Evolutionary conservation across 2,888 invertebrate genomes (phyloP), one percentile per base, ranked within the genome.

Genomic region (Eristalis intricaria): DNA sequence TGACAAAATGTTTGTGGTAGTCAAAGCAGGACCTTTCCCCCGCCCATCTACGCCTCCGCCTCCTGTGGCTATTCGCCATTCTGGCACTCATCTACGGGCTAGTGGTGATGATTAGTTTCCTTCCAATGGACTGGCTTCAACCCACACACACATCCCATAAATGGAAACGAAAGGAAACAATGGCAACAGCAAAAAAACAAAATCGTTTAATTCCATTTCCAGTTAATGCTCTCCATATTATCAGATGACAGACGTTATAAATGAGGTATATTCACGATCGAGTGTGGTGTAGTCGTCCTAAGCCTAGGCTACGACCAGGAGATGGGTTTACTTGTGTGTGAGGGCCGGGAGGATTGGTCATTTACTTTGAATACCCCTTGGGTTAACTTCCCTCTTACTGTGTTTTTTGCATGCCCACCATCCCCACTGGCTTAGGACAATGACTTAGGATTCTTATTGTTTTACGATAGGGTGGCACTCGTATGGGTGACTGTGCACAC

Each of bases 171-270:
- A 43, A 13, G 61, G 26, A 40, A 35, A 81, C 19, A 64, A 75
- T 38, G 19, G n/a, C 29, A 70, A 56, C 43, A 56, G 23, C 4
- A 22, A 29, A 65, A 77, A 76, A 65, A 29, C 56, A 56, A 75
- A 82, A 86, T 86, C 82, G 86, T 86, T 82, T 86, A 82, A 78
- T 86, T 85, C 82, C 82, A 82, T 82, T 86, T 86, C 73, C 78
- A 82, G 82, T 82, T 86, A 86, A 86, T 86, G 82, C 63, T 70
- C 61, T 70, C 64, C 78, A 86, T 86, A 86, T 74, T 82, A 86
- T 86, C 86, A 86, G 83, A 78, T 82, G 82, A 78, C 86, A 86
- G 86, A 82, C 78, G 70, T 82, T 86, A 86, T 86, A 78, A 82
- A 86, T 86, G 83, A 82, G 78, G 69, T 75, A 78, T 83, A 74